These are phyloP conservation scores for Mesaphorura yosii DNA, from an alignment of 1,140 invertebrate genomes.

Conservation along the genomic window DNA sequence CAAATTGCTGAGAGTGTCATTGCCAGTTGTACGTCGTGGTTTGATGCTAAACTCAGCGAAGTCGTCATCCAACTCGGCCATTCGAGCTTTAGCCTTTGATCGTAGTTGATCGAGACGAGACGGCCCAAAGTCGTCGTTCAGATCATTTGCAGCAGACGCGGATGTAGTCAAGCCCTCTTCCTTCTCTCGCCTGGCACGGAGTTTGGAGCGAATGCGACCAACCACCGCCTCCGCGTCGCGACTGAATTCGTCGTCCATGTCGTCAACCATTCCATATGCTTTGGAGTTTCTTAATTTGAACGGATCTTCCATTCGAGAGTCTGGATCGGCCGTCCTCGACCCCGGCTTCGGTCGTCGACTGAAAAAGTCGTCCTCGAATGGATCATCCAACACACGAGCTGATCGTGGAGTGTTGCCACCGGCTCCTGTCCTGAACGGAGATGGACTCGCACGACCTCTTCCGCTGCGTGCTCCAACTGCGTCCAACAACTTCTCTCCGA, in stretches of 20 bases:
- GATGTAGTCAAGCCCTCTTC: not conserved
- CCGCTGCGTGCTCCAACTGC: constrained; percentile 10
- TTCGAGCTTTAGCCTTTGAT: constrained; percentile 13
- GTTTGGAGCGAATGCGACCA: constrained; percentile 13
- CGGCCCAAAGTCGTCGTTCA: constrained; percentile 6
- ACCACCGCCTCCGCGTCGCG: constrained; percentile 10
- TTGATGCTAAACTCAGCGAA: constrained; percentile 9
- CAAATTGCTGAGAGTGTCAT: not conserved
- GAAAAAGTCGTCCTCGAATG: constrained; percentile 13
- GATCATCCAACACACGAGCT: not conserved
- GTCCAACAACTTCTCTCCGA: constrained; percentile 21
- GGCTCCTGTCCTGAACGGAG: not conserved
- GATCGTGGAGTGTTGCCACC: not conserved
- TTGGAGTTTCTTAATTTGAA: constrained; percentile 9
- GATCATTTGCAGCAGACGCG: too few relatives aligned
- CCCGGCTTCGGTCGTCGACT: not conserved
- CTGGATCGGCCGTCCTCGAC: constrained; percentile 5
- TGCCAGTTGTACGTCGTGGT: constrained; percentile 2
- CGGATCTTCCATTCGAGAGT: constrained; percentile 19
- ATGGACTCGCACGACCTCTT: not conserved
- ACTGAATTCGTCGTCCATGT: constrained; percentile 21
- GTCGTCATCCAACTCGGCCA: constrained; percentile 20
- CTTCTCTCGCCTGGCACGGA: constrained; percentile 12
- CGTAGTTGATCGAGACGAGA: constrained; percentile 15
- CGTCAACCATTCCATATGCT: constrained; percentile 8